phyloP scores from a whole-genome alignment of 2,888 invertebrate genomes.

The Lycophotia porphyrea region DNA sequence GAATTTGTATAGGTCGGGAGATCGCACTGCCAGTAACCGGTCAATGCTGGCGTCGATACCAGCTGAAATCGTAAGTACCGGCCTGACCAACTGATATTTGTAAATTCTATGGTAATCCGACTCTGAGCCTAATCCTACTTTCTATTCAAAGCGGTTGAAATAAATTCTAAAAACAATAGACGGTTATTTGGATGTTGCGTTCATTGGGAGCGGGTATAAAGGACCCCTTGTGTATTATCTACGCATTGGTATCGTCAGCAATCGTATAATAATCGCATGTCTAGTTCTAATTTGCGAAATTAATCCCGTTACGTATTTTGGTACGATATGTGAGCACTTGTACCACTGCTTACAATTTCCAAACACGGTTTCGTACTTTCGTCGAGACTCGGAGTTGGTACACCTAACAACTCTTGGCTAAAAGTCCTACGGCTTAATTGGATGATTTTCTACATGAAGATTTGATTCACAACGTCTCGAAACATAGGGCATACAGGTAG shows the following conservation, averaged over 20 bases:
- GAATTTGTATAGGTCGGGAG: slow-evolving; percentile 72
- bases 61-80: slow-evolving; percentile 55
- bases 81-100: slow-evolving; percentile 59
- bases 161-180: slow-evolving; percentile 65
- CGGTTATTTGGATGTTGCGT: slow-evolving; percentile 51
- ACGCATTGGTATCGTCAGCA: slow-evolving; percentile 45
- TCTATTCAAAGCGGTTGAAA: slow-evolving; percentile 55
- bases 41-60: slow-evolving; percentile 49
- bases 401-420: slow-evolving; percentile 67
- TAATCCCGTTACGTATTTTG: slow-evolving; percentile 53
- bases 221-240: slow-evolving; percentile 48
- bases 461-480: slow-evolving; percentile 51
- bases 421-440: slow-evolving; percentile 65
- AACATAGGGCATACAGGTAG: slow-evolving; percentile 40
- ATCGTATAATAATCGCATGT: slow-evolving; percentile 48
- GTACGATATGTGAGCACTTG: slow-evolving; percentile 44
- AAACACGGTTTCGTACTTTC: slow-evolving; percentile 74
- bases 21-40: slow-evolving; percentile 70
- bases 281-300: slow-evolving; percentile 59
- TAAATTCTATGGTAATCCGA: slow-evolving; percentile 61
- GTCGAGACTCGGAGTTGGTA: slow-evolving; percentile 66
- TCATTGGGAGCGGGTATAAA: slow-evolving; percentile 36
- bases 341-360: slow-evolving; percentile 66
- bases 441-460: slow-evolving; percentile 54
- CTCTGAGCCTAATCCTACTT: slow-evolving; percentile 55